A percentile compares a stretch with the other conserved stretches of the same genome.
phyloP scores from a whole-genome alignment of 37 sponge, comb jelly and placozoan genomes.

The Oscarella lobularis region DNA sequence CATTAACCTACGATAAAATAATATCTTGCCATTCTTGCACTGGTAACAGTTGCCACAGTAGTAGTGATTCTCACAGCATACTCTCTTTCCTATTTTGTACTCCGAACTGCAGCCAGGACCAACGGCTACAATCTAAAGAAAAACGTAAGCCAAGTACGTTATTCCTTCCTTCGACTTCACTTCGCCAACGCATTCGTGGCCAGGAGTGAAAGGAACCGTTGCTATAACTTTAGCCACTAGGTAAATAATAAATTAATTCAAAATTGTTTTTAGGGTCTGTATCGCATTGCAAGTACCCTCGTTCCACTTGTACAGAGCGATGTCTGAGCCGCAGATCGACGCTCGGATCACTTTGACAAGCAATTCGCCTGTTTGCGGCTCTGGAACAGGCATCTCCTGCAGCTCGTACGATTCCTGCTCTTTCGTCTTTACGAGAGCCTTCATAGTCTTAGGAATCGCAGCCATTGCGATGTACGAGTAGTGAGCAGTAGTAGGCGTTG shows the following conservation, averaged over 20 bases:
- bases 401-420: constrained; percentile 37
- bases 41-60: constrained; percentile 89
- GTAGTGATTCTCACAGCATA: constrained; percentile 89
- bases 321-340: constrained; percentile 81
- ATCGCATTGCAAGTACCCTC: constrained; percentile 12
- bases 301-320: constrained; percentile 70
- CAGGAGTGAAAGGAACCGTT: constrained; percentile 71
- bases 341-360: constrained; percentile 60
- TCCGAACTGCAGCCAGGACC: constrained; percentile 46
- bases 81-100: constrained; percentile 53
- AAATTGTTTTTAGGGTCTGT: not conserved
- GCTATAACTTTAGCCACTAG: constrained; percentile 66
- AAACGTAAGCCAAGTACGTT: not conserved
- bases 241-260: not conserved
- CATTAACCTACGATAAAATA: not conserved
- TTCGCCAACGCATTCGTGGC: constrained; percentile 82
- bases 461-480: too few species aligned
- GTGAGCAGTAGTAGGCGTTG: too few species aligned
- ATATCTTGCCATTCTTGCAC: constrained; percentile 58
- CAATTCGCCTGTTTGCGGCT: constrained; percentile 49
- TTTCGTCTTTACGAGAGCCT: constrained; percentile 63
- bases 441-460: constrained; percentile 36
- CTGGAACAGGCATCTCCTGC: constrained; percentile 50
- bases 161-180: too few species aligned
- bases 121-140: constrained; percentile 38